Evolutionary conservation across 2,113 vertebrate genomes (phyloP).

Genomic region (Rutilus rutilus): DNA sequence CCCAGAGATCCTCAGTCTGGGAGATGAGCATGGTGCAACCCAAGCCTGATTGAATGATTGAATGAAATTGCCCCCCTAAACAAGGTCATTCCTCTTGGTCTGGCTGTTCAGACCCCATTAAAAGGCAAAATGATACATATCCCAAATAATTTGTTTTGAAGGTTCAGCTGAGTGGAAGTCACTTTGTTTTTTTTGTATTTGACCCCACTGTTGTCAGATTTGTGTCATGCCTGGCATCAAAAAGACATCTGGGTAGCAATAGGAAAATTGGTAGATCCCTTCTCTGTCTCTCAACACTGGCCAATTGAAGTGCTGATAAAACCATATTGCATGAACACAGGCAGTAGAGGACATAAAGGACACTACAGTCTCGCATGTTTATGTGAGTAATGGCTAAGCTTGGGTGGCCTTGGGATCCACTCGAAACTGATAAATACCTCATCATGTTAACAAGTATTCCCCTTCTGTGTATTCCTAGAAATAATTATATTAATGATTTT

Average conservation of each 20-base stretch:
- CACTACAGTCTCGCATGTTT: slow-evolving; percentile 57
- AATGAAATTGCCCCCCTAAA: slow-evolving; percentile 53
- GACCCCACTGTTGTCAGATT: slow-evolving; percentile 63
- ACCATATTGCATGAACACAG: slow-evolving; percentile 56
- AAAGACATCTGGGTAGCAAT: slow-evolving; percentile 62
- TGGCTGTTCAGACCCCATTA: slow-evolving; percentile 68
- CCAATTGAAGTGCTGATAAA: slow-evolving; percentile 30
- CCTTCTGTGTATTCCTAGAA: slow-evolving; percentile 70
- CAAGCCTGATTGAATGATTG: slow-evolving; percentile 42
- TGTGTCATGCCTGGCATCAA: slow-evolving; percentile 57
- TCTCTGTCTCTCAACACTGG: not conserved
- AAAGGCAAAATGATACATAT: slow-evolving; percentile 66
- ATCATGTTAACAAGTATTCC: slow-evolving; percentile 79
- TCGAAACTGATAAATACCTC: slow-evolving; percentile 73
- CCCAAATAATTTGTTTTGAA: slow-evolving; percentile 68
- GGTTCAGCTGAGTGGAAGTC: slow-evolving; percentile 65
- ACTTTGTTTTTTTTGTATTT: slow-evolving; percentile 59
- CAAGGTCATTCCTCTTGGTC: slow-evolving; percentile 65
- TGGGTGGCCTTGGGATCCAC: slow-evolving; percentile 71
- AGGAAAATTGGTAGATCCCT: slow-evolving; percentile 36
- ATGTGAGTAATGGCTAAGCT: slow-evolving; percentile 74
- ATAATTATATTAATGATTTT: slow-evolving; percentile 75
- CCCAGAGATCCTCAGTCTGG: slow-evolving; percentile 4
- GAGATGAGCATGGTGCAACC: slow-evolving; percentile 10
- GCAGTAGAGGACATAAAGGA: slow-evolving; percentile 51